Conservation (phyloP, 2,888 invertebrate species). For the Xestia xanthographa region DNA sequence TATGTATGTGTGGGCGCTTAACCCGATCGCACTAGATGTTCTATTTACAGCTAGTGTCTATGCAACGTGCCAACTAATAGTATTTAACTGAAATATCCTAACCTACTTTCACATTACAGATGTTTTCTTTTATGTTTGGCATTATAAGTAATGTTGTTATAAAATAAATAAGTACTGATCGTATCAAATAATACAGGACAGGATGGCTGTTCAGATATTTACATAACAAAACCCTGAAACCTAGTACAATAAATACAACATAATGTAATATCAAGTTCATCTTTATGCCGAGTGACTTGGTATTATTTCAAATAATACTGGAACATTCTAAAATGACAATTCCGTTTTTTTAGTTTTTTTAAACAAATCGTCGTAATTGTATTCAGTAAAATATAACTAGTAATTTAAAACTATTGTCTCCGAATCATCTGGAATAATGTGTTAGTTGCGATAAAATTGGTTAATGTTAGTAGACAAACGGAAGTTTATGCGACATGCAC, state of each 20-base stretch:
- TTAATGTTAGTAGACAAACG: slow-evolving; percentile 64
- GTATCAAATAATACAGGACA: slow-evolving; percentile 37
- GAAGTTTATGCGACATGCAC: slow-evolving; percentile 76
- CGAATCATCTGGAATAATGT: slow-evolving; percentile 14
- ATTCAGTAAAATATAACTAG: slow-evolving; percentile 7
- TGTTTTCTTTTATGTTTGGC: slow-evolving; percentile 48
- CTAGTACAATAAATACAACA: slow-evolving; percentile 32
- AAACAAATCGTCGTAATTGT: neutral
- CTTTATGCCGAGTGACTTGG: slow-evolving; percentile 37
- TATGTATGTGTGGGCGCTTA: slow-evolving; percentile 66
- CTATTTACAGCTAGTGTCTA: slow-evolving; percentile 84
- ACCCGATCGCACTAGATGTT: slow-evolving; percentile 75
- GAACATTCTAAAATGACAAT: slow-evolving; percentile 30
- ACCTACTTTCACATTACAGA: slow-evolving; percentile 68
- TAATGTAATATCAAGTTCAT: slow-evolving; percentile 35
- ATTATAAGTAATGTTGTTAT: slow-evolving; percentile 36
- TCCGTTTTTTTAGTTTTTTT: neutral
- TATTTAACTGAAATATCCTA: slow-evolving; percentile 80
- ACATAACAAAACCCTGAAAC: slow-evolving; percentile 53
- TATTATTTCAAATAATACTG: slow-evolving; percentile 41
- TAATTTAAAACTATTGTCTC: slow-evolving; percentile 14
- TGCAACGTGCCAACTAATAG: slow-evolving; percentile 84
- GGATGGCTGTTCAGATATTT: slow-evolving; percentile 40
- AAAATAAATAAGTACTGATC: slow-evolving; percentile 18
- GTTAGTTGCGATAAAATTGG: slow-evolving; percentile 57